phyloP scores from a whole-genome alignment of 2,888 invertebrate species.

The Tryphoninae sp. region DNA sequence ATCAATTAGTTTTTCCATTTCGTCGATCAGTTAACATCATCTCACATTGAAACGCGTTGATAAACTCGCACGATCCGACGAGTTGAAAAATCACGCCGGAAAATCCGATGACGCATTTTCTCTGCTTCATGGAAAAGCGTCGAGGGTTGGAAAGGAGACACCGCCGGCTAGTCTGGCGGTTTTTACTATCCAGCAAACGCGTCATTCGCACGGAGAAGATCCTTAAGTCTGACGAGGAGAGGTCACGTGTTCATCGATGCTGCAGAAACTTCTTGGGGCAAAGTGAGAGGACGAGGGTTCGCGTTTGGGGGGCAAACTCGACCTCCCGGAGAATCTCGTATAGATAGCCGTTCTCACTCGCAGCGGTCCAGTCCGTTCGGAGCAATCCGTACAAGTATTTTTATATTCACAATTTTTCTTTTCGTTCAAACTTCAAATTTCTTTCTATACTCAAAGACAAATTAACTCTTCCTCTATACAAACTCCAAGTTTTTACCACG shows the following conservation, averaged over 20 bases:
- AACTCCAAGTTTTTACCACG: not conserved
- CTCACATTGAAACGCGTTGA: not conserved
- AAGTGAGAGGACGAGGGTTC: conserved; percentile 62
- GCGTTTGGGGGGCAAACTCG: conserved; percentile 67
- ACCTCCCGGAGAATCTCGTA: conserved; percentile 73
- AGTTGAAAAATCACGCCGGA: conserved; percentile 23
- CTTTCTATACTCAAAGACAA: not conserved
- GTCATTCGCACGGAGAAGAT: conserved; percentile 25
- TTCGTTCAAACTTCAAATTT: not conserved
- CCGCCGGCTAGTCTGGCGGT: not conserved
- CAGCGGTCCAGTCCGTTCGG: conserved; percentile 71
- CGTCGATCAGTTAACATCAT: not conserved
- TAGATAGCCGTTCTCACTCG: conserved; percentile 71
- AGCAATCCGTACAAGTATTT: conserved; percentile 51
- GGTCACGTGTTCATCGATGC: conserved; percentile 23
- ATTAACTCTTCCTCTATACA: not conserved
- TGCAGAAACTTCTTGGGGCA: conserved; percentile 26
- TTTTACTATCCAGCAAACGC: conserved; percentile 2
- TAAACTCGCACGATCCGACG: conserved; percentile 3
- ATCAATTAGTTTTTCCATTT: not conserved
- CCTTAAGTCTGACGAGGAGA: not conserved
- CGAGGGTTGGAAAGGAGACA: conserved; percentile 29
- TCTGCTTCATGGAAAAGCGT: conserved; percentile 7
- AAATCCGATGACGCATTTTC: conserved; percentile 48
- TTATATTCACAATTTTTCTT: conserved; percentile 9